Evolutionary conservation across 35 echinoderm and acorn worm genomes (phyloP).

Genomic region (Acanthaster planci): DNA sequence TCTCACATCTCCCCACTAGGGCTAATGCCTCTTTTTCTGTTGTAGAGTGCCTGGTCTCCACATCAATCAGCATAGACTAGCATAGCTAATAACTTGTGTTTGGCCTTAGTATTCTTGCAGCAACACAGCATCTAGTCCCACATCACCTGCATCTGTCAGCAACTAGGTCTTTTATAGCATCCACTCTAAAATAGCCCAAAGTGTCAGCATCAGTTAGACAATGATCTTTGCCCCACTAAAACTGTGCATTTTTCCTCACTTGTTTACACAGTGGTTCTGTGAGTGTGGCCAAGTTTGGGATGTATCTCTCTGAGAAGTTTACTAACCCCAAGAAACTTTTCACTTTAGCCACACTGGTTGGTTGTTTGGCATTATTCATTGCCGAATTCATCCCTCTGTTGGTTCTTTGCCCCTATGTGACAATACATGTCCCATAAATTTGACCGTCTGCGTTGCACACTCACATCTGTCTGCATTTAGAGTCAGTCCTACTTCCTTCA

Average conservation of each 20-base stretch:
- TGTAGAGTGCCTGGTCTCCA: slow-evolving; percentile 54
- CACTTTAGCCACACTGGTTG: slow-evolving; percentile 41
- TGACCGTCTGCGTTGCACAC: slow-evolving; percentile 42
- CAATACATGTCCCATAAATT: slow-evolving; percentile 65
- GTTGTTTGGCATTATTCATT: slow-evolving; percentile 37
- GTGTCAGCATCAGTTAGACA: slow-evolving; percentile 49
- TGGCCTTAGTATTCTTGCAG: slow-evolving; percentile 48
- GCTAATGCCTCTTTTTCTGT: slow-evolving; percentile 75
- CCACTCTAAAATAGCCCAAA: slow-evolving; percentile 52
- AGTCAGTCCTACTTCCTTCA: slow-evolving; percentile 59
- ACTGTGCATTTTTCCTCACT: slow-evolving; percentile 41
- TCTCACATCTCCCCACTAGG: slow-evolving; percentile 66
- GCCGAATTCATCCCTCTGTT: slow-evolving; percentile 40
- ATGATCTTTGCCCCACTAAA: slow-evolving; percentile 49
- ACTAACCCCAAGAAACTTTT: slow-evolving; percentile 74
- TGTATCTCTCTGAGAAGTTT: slow-evolving; percentile 60
- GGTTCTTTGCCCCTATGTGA: slow-evolving; percentile 56
- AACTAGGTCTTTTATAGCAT: slow-evolving; percentile 51
- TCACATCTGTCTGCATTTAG: slow-evolving; percentile 59
- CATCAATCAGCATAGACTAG: slow-evolving; percentile 47
- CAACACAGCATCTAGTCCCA: slow-evolving; percentile 52
- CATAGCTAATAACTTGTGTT: slow-evolving; percentile 61
- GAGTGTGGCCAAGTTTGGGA: slow-evolving; percentile 71
- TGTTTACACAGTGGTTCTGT: slow-evolving; percentile 59
- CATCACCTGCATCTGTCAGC: slow-evolving; percentile 62